phyloP scores from a whole-genome alignment of 2,797 vertebrate genomes.

The Sebastes melanostomus region DNA sequence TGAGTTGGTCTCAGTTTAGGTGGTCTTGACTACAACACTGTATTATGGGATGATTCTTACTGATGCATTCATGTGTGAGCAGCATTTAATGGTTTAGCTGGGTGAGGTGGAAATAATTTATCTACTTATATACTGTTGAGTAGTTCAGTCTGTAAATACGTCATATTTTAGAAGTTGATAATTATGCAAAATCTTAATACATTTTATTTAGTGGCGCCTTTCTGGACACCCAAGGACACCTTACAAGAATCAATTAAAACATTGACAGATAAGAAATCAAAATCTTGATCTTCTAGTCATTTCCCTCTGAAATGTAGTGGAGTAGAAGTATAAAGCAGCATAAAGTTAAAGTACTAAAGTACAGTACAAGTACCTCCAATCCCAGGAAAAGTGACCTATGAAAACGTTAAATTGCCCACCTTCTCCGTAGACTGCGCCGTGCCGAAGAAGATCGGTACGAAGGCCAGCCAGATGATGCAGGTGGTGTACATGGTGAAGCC shows the following conservation, averaged over 20 bases:
- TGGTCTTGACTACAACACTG: background rate
- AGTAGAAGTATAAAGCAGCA: background rate
- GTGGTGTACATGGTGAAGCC: conserved; percentile 98
- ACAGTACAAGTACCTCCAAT: background rate
- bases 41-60: background rate
- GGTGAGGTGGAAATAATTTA: background rate
- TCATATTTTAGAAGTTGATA: background rate
- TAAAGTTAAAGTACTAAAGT: background rate
- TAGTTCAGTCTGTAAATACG: background rate
- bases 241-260: no score
- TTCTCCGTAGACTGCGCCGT: conserved; percentile 97
- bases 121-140: background rate
- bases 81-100: background rate
- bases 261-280: background rate
- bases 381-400: background rate
- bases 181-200: background rate
- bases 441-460: conserved; percentile 98
- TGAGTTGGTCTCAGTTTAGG: no score
- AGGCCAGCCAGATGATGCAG: conserved; percentile 95
- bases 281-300: background rate
- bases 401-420: conserved; percentile 73
- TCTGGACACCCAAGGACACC: no score
- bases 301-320: background rate
- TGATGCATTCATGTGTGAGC: background rate
- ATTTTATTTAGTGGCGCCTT: no score